These are phyloP conservation scores for Ellobium chinense DNA, from an alignment of 2,888 invertebrate genomes.

Conservation along the genomic window DNA sequence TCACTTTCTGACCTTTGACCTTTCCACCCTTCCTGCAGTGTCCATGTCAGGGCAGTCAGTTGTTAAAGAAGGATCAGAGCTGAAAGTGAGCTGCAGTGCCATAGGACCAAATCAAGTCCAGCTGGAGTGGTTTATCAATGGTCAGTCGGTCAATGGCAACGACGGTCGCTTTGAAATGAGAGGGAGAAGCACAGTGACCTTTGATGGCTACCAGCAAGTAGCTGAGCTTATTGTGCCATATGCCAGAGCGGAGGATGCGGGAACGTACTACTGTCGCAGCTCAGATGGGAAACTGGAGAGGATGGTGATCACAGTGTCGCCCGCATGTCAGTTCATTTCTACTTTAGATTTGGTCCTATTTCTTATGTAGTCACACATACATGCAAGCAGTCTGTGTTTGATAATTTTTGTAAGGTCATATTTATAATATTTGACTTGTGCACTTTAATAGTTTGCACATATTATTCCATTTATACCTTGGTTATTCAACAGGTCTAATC, in stretches of 20 bases:
- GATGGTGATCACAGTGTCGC: background rate
- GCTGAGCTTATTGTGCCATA: constrained; percentile 31
- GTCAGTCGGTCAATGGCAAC: background rate
- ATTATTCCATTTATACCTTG: no score
- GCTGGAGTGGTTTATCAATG: constrained; percentile 50
- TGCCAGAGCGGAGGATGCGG: constrained; percentile 33
- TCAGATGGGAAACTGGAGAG: background rate
- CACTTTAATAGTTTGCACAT: no score
- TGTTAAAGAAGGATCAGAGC: constrained; percentile 34
- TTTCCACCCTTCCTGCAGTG: constrained; percentile 38
- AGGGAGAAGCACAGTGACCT: background rate
- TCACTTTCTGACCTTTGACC: no score
- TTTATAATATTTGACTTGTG: no score
- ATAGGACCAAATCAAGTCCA: constrained; percentile 23
- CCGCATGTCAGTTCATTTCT: constrained; percentile 11
- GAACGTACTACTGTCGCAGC: constrained; percentile 49
- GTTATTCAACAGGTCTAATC: no score
- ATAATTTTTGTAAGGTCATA: no score
- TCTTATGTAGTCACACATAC: background rate
- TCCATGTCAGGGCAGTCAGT: constrained; percentile 37
- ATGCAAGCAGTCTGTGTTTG: no score
- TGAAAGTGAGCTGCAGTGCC: constrained; percentile 45
- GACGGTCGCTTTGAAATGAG: background rate
- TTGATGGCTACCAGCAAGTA: background rate
- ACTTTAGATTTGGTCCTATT: background rate